Evolutionary conservation across 2,797 vertebrate genomes (phyloP), one percentile per base, ranked within the genome.

Genomic region (Myotis planiceps): DNA sequence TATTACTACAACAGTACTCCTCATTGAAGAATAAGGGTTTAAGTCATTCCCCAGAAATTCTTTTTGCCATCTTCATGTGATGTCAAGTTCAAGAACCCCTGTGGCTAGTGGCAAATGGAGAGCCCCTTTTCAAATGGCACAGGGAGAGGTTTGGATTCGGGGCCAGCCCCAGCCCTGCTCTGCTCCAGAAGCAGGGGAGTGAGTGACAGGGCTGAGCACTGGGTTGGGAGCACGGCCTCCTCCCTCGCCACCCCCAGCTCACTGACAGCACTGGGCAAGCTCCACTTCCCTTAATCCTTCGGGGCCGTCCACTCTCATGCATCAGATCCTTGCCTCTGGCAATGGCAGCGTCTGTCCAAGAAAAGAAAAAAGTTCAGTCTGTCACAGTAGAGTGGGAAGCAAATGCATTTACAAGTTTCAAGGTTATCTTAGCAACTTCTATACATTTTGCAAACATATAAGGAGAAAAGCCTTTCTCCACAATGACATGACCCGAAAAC

Each of bases 321-420:
- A 65, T 68, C 96, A 10, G 68, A 13, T 32, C 63, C 32, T 72
- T 25, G 79, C 89, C 92, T 39, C n/a, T 89, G 75, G 60, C 96
- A 92, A 72, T 51, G 27, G 76, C 71, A 90, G 16, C 45, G 45
- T 91, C 68, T 75, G 83, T 89, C 37, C 92, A 60, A 29, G 51
- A 75, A 90, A 90, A 94, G 65, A 86, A 69, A 81, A 58, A 34
- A 86, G 39, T 75, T 85, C 88, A 75, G 27, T 25, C 83, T 66
- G 18, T 68, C 86, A 91, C n/a, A 84, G 60, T 75, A 58, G 16
- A 83, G 79, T 23, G 14, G 16, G 37, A 88, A 84, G 66, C 25
- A 87, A 95, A 92, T 1, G 29, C 34, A 83, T 74, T 87, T 83
- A 92, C 53, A 78, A 51, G 53, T 71, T 55, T 66, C 45, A 49